Evolutionary conservation across 2,888 invertebrate genomes (phyloP), one percentile per base, ranked within the genome.

Genomic region (Hedya salicella): DNA sequence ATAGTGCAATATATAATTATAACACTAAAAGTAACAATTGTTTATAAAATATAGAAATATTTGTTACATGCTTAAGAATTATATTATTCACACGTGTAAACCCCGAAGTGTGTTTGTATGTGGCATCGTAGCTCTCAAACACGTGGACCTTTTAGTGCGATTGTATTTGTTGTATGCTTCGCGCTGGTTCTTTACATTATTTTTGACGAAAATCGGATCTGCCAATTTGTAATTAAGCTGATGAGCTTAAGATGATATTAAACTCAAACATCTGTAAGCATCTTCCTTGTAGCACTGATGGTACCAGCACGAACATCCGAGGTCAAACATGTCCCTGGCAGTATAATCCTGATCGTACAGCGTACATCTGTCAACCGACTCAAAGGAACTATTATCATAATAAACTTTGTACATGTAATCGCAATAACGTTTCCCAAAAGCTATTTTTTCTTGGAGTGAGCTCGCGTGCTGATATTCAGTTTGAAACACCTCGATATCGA

Each of bases 291-390:
- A 49, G 25, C n/a, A 14, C 5, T n/a, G 25, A 14, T 49, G 49
- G 14, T 49, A 49, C 21, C 14, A 49, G 25, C 49, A 49, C n/a
- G 49, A n/a, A 14, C 49, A 49, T 3, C 49, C 49, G 25, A 21
- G 49, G 8, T 8, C 6, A 4, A 49, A 49, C 16, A 50, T 5
- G 2, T 50, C 50, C 0, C 32, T 16, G 2, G 16, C 32, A 5
- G 16, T 32, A 11, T 50, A 32, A 11, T 50, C 50, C 32, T 50
- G 11, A 6, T 50, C 30, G 32, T 50, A 32, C 30, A 50, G 9
- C 16, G 16, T 50, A 30, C 50, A 50, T 16, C 16, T 16, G 2
- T n/a, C 32, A 13, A 32, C 25, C 16, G 17, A 17, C 3, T 50
- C 50, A 16, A 25, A 50, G 5, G 32, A 32, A 32, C 9, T 17